A percentile compares a stretch with the other conserved stretches of the same genome.
phyloP scores from a whole-genome alignment of 2,797 vertebrate species.

The Lates japonicus region DNA sequence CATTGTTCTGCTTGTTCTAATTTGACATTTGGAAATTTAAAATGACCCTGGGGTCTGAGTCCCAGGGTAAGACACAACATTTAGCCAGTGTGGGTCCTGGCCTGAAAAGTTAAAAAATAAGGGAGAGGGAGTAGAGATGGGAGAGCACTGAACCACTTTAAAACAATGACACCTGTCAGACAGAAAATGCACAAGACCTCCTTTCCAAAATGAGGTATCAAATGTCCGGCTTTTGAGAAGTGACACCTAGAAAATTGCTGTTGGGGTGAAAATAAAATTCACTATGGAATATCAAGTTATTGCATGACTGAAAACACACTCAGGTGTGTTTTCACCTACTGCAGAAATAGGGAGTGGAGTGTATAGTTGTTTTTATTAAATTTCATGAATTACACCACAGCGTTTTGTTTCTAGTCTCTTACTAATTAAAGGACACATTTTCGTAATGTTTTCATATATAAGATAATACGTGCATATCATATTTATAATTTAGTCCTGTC shows the following conservation, averaged over 20 bases:
- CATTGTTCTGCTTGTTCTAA: constrained; percentile 7
- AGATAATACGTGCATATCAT: background rate
- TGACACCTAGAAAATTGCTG: constrained; percentile 17
- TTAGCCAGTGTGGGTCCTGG: background rate
- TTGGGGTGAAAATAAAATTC: constrained; percentile 13
- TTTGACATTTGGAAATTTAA: background rate
- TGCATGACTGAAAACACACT: background rate
- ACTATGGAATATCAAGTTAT: background rate
- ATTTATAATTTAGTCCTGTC: background rate
- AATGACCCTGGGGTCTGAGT: background rate
- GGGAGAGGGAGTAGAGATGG: background rate
- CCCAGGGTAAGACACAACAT: constrained; percentile 1
- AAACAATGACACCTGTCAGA: constrained; percentile 42
- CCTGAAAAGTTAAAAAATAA: constrained; percentile 23
- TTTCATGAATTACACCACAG: background rate
- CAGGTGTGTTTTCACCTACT: background rate
- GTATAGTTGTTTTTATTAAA: background rate
- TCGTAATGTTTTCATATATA: background rate
- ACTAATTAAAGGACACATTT: background rate
- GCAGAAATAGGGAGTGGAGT: background rate
- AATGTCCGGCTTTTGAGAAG: constrained; percentile 27
- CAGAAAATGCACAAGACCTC: constrained; percentile 16
- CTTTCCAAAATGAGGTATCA: constrained; percentile 13
- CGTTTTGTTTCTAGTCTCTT: background rate
- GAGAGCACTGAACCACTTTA: background rate